Evolutionary conservation across 2,113 vertebrate species (phyloP).

Genomic region (Muntiacus muntjak): DNA sequence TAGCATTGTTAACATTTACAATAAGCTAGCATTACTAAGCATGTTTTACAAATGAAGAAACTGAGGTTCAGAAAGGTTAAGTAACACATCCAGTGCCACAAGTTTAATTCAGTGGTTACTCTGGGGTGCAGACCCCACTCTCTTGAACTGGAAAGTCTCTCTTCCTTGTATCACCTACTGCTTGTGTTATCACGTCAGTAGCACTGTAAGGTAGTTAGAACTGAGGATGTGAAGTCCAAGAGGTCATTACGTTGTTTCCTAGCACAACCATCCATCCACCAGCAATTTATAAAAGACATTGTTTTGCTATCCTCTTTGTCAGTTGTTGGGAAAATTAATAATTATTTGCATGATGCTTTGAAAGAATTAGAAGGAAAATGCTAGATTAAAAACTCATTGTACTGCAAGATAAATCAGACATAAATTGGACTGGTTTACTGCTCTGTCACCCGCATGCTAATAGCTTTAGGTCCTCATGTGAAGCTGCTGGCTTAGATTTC

Average conservation of each 20-base stretch:
- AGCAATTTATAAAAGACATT: neutral
- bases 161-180: neutral
- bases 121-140: neutral
- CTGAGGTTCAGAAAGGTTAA: neutral
- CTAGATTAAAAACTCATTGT: neutral
- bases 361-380: conserved; percentile 29
- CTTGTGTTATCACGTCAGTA: neutral
- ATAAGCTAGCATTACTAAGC: neutral
- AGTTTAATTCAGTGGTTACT: neutral
- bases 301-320: neutral
- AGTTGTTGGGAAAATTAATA: neutral
- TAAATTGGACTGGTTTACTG: neutral
- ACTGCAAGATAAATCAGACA: neutral
- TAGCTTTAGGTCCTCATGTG: neutral
- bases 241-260: neutral
- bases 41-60: neutral
- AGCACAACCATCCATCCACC: neutral
- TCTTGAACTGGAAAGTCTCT: neutral
- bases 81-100: neutral
- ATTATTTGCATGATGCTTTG: neutral
- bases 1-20: neutral
- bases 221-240: neutral
- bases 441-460: neutral
- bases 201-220: neutral
- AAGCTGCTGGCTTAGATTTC: neutral